Percentiles rank a stretch among this genome's conserved stretches.
Conservation (phyloP, 1,140 invertebrate genomes). For the Camponotus vicinus region DNA sequence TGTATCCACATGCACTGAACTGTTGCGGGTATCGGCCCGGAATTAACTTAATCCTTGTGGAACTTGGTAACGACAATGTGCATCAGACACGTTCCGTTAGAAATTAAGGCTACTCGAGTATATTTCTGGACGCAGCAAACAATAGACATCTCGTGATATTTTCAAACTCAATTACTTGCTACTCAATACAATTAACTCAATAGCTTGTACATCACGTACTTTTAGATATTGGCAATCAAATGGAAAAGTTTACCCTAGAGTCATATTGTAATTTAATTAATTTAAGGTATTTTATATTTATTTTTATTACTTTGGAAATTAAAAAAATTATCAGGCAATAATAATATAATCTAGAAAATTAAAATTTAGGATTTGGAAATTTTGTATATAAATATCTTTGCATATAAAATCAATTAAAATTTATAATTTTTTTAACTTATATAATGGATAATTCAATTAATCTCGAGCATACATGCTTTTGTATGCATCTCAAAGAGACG, state of each 20-base stretch:
- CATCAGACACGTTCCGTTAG: not conserved
- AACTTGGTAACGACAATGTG: slow-evolving; percentile 16
- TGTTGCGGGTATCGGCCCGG: not conserved
- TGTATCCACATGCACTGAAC: not conserved
- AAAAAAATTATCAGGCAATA: too few species aligned
- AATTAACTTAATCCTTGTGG: slow-evolving; percentile 42
- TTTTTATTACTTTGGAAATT: not conserved
- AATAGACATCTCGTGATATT: not conserved
- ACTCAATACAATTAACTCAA: too few species aligned
- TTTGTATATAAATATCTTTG: too few species aligned
- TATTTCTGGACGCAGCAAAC: not conserved
- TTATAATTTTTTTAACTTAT: too few species aligned
- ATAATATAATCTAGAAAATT: too few species aligned
- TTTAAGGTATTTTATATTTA: not conserved
- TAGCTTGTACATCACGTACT: not conserved
- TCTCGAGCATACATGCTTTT: not conserved
- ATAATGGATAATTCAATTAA: not conserved
- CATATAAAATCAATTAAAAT: too few species aligned
- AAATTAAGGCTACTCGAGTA: not conserved
- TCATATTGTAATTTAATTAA: not conserved
- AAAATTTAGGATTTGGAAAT: too few species aligned
- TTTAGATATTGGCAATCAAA: not conserved
- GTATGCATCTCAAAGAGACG: not conserved
- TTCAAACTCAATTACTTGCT: not conserved
- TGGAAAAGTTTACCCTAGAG: not conserved